These are phyloP conservation scores for Macrosiphum euphorbiae DNA, from an alignment of 2,888 invertebrate genomes.

Conservation along the genomic window DNA sequence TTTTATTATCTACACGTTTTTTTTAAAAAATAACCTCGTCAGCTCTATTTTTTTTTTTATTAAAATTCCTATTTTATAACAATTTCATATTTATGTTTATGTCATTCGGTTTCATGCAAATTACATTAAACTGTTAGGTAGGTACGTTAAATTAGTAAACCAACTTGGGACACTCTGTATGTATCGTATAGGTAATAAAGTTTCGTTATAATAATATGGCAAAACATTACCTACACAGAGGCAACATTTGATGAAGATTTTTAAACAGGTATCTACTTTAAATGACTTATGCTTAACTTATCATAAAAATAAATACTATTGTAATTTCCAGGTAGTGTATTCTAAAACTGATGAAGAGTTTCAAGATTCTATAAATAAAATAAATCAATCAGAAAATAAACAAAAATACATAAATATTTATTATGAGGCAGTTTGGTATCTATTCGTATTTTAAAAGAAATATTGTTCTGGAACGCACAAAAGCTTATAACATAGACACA, in stretches of 20 bases:
- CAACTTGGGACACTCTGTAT: too few species aligned
- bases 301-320: background rate
- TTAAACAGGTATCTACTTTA: conserved; percentile 13
- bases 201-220: too few species aligned
- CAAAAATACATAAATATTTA: conserved; percentile 8
- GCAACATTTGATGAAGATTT: conserved; percentile 17
- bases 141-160: too few species aligned
- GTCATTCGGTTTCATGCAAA: too few species aligned
- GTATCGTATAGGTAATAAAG: too few species aligned
- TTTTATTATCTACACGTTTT: too few species aligned
- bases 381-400: background rate
- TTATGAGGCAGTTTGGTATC: background rate
- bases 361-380: conserved; percentile 13
- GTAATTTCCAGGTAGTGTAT: background rate
- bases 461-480: conserved; percentile 11
- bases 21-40: too few species aligned
- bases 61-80: too few species aligned
- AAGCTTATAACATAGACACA: background rate
- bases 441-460: conserved; percentile 21
- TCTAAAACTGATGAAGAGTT: too few species aligned
- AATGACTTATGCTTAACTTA: background rate
- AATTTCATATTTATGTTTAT: too few species aligned
- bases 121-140: too few species aligned
- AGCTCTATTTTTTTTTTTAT: too few species aligned
- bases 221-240: background rate